Conservation (phyloP, 2,113 vertebrate genomes). For the Podilymbus podiceps region DNA sequence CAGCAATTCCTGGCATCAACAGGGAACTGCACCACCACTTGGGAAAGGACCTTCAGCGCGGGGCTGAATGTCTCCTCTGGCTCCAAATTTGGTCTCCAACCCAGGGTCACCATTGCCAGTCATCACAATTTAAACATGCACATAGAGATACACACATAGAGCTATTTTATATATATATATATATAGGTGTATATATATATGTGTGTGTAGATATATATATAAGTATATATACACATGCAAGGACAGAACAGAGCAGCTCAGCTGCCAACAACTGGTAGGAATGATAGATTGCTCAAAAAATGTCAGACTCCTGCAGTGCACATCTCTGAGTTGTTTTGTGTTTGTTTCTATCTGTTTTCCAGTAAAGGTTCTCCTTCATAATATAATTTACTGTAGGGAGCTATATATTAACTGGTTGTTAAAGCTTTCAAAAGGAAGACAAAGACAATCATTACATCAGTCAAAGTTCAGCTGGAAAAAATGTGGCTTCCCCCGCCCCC, state of each 20-base stretch:
- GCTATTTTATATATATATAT: not conserved
- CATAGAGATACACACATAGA: not conserved
- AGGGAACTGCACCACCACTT: not conserved
- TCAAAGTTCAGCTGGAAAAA: not conserved
- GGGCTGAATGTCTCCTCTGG: not conserved
- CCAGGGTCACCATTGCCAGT: accelerated
- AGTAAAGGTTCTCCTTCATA: not conserved
- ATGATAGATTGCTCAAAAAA: not conserved
- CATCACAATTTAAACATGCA: not conserved
- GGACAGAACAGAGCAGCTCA: not conserved
- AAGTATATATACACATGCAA: not conserved
- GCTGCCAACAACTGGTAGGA: not conserved
- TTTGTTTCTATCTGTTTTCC: not conserved
- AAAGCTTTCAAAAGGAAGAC: not conserved
- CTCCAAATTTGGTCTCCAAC: not conserved
- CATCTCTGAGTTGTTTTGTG: not conserved
- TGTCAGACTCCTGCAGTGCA: not conserved
- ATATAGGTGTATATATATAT: too few relatives aligned
- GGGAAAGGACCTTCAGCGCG: accelerated
- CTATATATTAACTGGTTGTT: not conserved
- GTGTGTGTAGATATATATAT: too few relatives aligned
- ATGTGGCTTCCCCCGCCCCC: not conserved
- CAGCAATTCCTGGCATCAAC: accelerated
- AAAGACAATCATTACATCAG: not conserved
- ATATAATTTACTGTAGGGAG: not conserved